Evolutionary conservation across 2,113 vertebrate genomes (phyloP).

Genomic region (Herpailurus yagouaroundi): DNA sequence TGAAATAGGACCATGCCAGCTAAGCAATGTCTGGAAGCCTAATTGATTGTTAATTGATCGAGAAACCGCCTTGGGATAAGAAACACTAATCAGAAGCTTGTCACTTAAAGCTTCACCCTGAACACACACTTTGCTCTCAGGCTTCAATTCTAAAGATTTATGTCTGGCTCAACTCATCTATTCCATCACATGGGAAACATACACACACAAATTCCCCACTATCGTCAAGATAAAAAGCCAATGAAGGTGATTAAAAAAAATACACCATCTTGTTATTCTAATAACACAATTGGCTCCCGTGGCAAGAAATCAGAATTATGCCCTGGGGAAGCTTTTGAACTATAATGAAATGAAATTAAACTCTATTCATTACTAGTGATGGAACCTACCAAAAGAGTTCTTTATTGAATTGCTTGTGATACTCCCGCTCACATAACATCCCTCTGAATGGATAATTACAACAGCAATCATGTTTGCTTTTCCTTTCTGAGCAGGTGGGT

Average conservation of each 20-base stretch:
- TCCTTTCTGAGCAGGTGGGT: constrained; percentile 43
- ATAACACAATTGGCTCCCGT: constrained; percentile 66
- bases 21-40: constrained; percentile 37
- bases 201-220: constrained; percentile 52
- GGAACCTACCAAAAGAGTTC: constrained; percentile 71
- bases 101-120: constrained; percentile 67
- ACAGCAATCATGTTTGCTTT: constrained; percentile 62
- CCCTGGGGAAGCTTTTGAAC: constrained; percentile 75
- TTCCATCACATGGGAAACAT: constrained; percentile 19
- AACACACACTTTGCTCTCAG: constrained; percentile 52
- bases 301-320: constrained; percentile 79
- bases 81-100: constrained; percentile 65
- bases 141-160: constrained; percentile 78
- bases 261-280: constrained; percentile 75
- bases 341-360: constrained; percentile 80
- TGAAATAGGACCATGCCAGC: constrained; percentile 12
- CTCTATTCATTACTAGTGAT: constrained; percentile 73
- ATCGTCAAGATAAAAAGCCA: constrained; percentile 70
- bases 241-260: constrained; percentile 69
- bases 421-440: constrained; percentile 59
- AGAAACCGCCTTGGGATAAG: constrained; percentile 55
- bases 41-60: constrained; percentile 67
- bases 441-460: constrained; percentile 74
- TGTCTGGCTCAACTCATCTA: constrained; percentile 61
- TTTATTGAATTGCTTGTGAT: constrained; percentile 75